Evolutionary conservation across 2,797 vertebrate species (phyloP).

Genomic region (Thalassophryne amazonica): DNA sequence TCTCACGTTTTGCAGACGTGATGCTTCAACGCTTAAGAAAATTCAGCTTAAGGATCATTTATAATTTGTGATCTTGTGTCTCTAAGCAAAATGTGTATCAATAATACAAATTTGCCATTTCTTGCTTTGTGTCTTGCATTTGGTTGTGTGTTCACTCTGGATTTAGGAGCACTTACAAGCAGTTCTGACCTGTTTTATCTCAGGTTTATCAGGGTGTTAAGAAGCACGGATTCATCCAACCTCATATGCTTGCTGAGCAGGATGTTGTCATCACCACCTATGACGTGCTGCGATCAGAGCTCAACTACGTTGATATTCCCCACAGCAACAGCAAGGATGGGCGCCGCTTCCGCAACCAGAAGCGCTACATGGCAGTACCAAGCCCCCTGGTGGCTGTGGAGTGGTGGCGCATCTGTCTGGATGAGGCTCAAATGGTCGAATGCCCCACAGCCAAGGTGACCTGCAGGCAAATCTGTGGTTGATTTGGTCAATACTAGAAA

Average conservation of each 20-base stretch:
- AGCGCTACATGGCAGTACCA: slow-evolving; percentile 98
- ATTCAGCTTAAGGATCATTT: too few relatives aligned
- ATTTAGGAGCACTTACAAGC: background rate
- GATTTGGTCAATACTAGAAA: background rate
- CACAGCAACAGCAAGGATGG: slow-evolving; percentile 96
- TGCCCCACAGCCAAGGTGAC: slow-evolving; percentile 94
- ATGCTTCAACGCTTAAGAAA: too few relatives aligned
- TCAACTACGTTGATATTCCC: slow-evolving; percentile 97
- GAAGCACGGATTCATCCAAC: slow-evolving; percentile 96
- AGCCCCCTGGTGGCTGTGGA: slow-evolving; percentile 97
- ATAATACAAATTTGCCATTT: too few relatives aligned
- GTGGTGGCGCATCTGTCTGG: slow-evolving; percentile 98
- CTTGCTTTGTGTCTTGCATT: too few relatives aligned
- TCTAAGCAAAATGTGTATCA: too few relatives aligned
- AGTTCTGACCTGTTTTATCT: fast-evolving
- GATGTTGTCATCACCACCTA: slow-evolving; percentile 98
- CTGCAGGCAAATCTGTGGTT: background rate
- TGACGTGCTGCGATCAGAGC: slow-evolving; percentile 91
- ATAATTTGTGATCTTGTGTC: too few relatives aligned
- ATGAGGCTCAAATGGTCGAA: slow-evolving; percentile 99
- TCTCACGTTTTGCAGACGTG: too few relatives aligned
- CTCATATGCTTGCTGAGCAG: slow-evolving; percentile 91
- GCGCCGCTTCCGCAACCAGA: slow-evolving; percentile 94
- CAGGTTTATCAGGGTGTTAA: slow-evolving; percentile 98
- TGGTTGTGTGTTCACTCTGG: too few relatives aligned